These are phyloP conservation scores for Oreortyx pictus DNA, from an alignment of 2,797 vertebrate species.

Conservation along the genomic window DNA sequence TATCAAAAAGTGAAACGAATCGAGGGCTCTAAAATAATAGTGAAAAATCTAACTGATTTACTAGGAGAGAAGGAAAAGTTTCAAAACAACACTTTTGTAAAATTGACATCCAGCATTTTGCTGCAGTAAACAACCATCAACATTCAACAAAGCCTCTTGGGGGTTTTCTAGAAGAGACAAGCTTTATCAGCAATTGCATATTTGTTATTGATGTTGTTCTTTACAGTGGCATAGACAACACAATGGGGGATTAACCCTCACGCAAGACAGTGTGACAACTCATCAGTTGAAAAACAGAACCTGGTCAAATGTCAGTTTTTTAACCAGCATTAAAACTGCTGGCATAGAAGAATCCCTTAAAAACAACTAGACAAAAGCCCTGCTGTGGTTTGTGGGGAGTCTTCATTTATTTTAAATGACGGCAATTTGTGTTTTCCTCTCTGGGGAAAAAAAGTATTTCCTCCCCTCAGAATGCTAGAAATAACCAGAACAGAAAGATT, in stretches of 20 bases:
- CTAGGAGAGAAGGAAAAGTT: background rate
- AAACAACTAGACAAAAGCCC: slow-evolving; percentile 24
- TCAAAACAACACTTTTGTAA: background rate
- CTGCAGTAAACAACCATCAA: slow-evolving; percentile 50
- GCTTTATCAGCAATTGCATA: slow-evolving; percentile 75
- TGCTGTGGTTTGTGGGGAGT: background rate
- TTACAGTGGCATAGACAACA: slow-evolving; percentile 56
- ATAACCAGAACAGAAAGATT: background rate
- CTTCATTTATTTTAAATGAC: slow-evolving; percentile 55
- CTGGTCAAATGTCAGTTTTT: slow-evolving; percentile 54
- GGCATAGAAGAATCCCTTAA: slow-evolving; percentile 31
- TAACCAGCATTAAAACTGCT: slow-evolving; percentile 33
- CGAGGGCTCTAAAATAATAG: background rate
- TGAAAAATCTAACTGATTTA: background rate
- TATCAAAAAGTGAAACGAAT: background rate
- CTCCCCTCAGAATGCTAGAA: background rate
- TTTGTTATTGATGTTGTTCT: slow-evolving; percentile 65
- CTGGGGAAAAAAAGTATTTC: slow-evolving; percentile 15
- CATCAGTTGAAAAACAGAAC: slow-evolving; percentile 58
- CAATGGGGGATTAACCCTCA: slow-evolving; percentile 75
- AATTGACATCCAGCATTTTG: slow-evolving; percentile 58
- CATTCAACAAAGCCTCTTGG: slow-evolving; percentile 56
- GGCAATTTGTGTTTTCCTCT: slow-evolving; percentile 48
- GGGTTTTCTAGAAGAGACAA: slow-evolving; percentile 76
- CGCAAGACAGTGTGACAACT: slow-evolving; percentile 29